These are phyloP conservation scores for Trichosurus vulpecula DNA, from an alignment of 2,797 vertebrate species.

Conservation along the genomic window DNA sequence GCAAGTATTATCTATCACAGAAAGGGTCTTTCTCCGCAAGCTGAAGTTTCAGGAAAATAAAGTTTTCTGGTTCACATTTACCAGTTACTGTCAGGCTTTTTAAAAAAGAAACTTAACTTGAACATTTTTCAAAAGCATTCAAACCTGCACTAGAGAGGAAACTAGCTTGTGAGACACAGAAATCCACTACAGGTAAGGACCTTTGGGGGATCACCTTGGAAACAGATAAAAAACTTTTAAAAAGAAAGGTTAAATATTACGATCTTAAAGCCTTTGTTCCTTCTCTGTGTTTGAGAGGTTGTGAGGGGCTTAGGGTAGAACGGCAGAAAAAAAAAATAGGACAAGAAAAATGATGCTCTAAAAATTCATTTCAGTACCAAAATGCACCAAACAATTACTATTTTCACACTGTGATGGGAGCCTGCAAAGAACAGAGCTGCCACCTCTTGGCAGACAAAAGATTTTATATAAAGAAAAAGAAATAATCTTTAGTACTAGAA, in stretches of 20 bases:
- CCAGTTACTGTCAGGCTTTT: slow-evolving; percentile 6
- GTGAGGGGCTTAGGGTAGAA: background rate
- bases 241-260: slow-evolving; percentile 11
- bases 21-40: slow-evolving; percentile 58
- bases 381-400: background rate
- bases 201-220: slow-evolving; percentile 25
- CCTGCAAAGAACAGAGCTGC: slow-evolving; percentile 69
- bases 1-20: slow-evolving; percentile 54
- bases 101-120: slow-evolving; percentile 16
- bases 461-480: slow-evolving; percentile 50
- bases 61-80: slow-evolving; percentile 41
- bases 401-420: slow-evolving; percentile 37
- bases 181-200: background rate
- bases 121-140: slow-evolving; percentile 12
- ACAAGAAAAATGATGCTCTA: background rate
- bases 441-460: slow-evolving; percentile 75
- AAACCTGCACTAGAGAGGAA: background rate
- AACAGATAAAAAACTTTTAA: background rate
- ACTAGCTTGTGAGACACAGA: background rate
- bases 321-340: background rate
- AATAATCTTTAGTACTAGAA: background rate
- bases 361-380: background rate
- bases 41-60: slow-evolving; percentile 4
- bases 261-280: slow-evolving; percentile 4
- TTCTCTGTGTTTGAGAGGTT: background rate